A percentile compares a stretch with the other conserved stretches of the same genome.
Evolutionary conservation across 2,888 invertebrate genomes (phyloP).

Genomic region (Netelia fuscicornis): DNA sequence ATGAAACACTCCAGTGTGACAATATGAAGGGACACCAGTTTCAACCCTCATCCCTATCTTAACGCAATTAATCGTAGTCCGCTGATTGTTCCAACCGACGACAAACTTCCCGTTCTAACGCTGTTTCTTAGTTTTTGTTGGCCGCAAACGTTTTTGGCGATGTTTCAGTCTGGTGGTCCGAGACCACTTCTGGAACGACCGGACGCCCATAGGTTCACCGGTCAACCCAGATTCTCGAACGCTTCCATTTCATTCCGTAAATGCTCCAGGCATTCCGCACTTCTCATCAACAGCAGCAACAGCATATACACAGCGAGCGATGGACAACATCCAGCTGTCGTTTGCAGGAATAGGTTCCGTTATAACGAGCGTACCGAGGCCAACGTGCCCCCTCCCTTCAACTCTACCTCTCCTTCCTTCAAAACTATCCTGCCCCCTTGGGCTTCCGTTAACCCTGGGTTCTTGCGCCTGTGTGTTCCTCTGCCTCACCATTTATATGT

Average conservation of each 20-base stretch:
- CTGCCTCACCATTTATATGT: slow-evolving; percentile 38
- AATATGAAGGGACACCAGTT: too few relatives aligned
- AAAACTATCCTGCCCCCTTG: slow-evolving; percentile 6
- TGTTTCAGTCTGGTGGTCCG: background rate
- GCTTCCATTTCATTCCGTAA: slow-evolving; percentile 35
- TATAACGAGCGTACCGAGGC: slow-evolving; percentile 37
- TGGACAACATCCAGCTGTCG: slow-evolving; percentile 50
- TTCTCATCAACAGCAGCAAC: slow-evolving; percentile 29
- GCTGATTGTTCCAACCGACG: background rate
- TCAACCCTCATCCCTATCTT: background rate
- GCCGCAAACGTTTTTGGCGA: background rate
- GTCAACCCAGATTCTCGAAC: slow-evolving; percentile 24
- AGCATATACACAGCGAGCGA: background rate
- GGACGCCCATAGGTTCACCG: background rate
- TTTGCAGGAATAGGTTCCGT: slow-evolving; percentile 44
- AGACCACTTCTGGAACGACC: background rate
- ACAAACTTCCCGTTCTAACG: background rate
- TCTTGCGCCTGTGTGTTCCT: slow-evolving; percentile 30
- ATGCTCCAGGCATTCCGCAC: slow-evolving; percentile 35
- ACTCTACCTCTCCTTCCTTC: background rate
- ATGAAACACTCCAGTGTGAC: too few relatives aligned
- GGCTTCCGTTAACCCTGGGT: slow-evolving; percentile 45
- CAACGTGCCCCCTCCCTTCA: background rate
- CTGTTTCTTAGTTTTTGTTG: slow-evolving; percentile 31
- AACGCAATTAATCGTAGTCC: background rate